Evolutionary conservation across 1,140 invertebrate species (phyloP).

Genomic region (Colletes latitarsis): DNA sequence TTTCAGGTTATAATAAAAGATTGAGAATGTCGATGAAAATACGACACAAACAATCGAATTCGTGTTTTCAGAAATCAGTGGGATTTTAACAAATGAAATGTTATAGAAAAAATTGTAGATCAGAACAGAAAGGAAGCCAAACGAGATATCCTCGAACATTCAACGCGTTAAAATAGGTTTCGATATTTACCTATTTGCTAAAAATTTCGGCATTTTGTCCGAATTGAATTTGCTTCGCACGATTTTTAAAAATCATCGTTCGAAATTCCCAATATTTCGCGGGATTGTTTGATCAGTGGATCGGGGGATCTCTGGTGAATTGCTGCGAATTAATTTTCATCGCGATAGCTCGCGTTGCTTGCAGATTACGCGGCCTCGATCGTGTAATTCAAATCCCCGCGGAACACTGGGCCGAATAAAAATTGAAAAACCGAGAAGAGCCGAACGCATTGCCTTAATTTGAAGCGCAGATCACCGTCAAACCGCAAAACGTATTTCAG

Average conservation of each 20-base stretch:
- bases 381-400: conserved; percentile 43
- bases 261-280: conserved; percentile 37
- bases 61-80: neutral
- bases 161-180: neutral
- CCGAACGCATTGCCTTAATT: conserved; percentile 19
- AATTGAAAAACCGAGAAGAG: conserved; percentile 38
- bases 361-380: conserved; percentile 34
- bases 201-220: neutral
- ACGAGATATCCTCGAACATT: neutral
- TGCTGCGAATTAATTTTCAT: conserved; percentile 49
- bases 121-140: neutral
- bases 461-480: neutral
- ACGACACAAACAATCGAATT: no score
- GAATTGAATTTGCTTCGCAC: neutral
- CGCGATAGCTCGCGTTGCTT: conserved; percentile 29
- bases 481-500: neutral
- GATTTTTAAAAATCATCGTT: conserved; percentile 26
- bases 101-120: neutral
- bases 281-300: conserved; percentile 43
- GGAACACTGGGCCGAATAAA: conserved; percentile 13
- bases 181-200: conserved; percentile 21
- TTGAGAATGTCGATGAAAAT: no score
- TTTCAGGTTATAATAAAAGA: no score
- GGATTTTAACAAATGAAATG: neutral
- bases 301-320: conserved; percentile 40